Conservation (phyloP, 37 sponge, comb jelly and placozoan genomes). For the Petrosia ficiformis region DNA sequence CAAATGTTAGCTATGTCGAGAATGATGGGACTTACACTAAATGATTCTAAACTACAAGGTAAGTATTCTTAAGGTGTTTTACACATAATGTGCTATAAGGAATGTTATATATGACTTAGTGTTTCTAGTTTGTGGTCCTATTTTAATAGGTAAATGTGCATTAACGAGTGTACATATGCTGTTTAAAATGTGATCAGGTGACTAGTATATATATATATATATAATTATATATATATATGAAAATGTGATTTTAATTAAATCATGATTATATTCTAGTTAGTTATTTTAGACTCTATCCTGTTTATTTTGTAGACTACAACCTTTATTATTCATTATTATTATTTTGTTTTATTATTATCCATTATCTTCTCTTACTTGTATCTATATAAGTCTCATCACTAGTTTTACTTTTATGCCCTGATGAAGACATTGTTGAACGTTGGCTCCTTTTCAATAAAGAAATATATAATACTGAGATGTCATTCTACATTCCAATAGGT, state of each 20-base stretch:
- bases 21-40: constrained; percentile 29
- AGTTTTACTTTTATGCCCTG: too few relatives aligned
- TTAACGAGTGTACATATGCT: too few relatives aligned
- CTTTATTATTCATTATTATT: background rate
- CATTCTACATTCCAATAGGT: constrained; percentile 28
- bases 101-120: too few relatives aligned
- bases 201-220: too few relatives aligned
- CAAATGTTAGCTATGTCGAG: constrained; percentile 54
- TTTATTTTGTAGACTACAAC: too few relatives aligned
- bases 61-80: background rate
- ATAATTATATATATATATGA: too few relatives aligned
- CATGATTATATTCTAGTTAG: too few relatives aligned
- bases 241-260: too few relatives aligned
- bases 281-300: too few relatives aligned
- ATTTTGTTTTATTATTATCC: background rate
- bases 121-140: too few relatives aligned
- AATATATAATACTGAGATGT: background rate
- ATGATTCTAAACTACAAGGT: constrained; percentile 34
- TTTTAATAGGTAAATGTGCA: too few relatives aligned
- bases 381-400: background rate
- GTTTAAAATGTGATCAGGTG: too few relatives aligned
- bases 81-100: background rate
- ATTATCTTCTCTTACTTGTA: background rate
- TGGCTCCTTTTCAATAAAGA: background rate
- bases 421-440: background rate